phyloP scores from a whole-genome alignment of 2,797 vertebrate species.

The Channallabes apus region DNA sequence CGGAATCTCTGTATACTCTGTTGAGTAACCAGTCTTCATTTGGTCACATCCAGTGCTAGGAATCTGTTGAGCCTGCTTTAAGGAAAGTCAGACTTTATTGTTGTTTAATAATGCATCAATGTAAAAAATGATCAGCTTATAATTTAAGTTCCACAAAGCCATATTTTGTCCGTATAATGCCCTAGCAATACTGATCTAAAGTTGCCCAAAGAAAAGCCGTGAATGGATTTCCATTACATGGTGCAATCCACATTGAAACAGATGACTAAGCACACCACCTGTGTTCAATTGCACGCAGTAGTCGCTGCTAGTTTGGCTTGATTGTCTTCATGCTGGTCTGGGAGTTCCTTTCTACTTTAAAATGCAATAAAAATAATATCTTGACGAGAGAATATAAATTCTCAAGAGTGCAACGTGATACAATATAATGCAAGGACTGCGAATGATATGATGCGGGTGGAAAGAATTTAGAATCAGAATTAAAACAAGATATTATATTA shows the following conservation, averaged over 20 bases:
- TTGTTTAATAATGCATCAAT: background rate
- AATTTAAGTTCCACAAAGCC: too few relatives aligned
- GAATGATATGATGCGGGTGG: background rate
- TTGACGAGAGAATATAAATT: slow-evolving; percentile 11
- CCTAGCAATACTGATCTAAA: too few relatives aligned
- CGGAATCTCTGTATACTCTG: too few relatives aligned
- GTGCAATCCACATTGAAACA: background rate
- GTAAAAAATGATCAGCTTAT: background rate
- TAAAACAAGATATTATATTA: background rate
- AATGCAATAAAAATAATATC: slow-evolving; percentile 29
- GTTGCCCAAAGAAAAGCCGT: background rate
- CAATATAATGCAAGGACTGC: background rate
- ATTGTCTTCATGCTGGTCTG: slow-evolving; percentile 25
- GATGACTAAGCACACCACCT: slow-evolving; percentile 13
- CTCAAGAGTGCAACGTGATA: background rate
- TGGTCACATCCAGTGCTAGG: background rate
- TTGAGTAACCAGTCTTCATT: background rate
- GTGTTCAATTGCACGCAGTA: background rate
- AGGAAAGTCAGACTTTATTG: background rate
- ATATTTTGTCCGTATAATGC: too few relatives aligned
- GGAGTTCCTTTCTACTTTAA: slow-evolving; percentile 1
- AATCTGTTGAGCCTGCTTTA: background rate
- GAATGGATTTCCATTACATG: background rate
- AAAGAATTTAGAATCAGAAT: background rate
- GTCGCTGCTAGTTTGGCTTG: slow-evolving; percentile 25